Evolutionary conservation across 1,140 invertebrate species (phyloP), one percentile per base, ranked within the genome.

Genomic region (Lepidurus packardi): DNA sequence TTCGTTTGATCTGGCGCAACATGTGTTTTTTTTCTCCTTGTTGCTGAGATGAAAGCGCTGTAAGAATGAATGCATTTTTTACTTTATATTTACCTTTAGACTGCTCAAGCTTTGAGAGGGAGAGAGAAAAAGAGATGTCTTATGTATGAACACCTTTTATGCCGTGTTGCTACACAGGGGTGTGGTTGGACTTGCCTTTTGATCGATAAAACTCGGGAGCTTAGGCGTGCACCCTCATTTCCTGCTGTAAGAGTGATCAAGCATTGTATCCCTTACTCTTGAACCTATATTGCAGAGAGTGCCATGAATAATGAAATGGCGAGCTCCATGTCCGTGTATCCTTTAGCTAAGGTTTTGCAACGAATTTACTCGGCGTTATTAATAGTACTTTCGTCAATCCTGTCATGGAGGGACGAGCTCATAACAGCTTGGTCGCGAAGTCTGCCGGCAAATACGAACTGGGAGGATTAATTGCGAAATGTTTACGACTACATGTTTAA

Each of bases 151-250:
- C 5, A 21, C 53, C 21, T 65, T 65, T 65, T 65, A 65, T 21
- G 13, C 21, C 0, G 53, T 65, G 53, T 65, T 65, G 53, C 53
- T 65, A 65, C 53, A 65, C n/a, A 65, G 21, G 53, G 53, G 53
- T 65, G 53, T 65, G 53, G 53, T 65, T 65, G 53, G 34, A 34
- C 9, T 65, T 65, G 53, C 53, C 53, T 9, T 65, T 65, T 65
- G 53, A 65, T 65, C 53, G 53, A 65, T 65, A 65, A 65, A 65
- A 65, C 53, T 65, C 53, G 53, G 53, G 13, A 16, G 53, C 53
- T n/a, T n/a, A 65, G 53, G 53, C 53, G 53, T 65, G 53, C 21
- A 65, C 53, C 53, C 53, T 65, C 53, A 65, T 65, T 65, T 65
- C 53, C 53, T 65, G 53, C 53, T n/a, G 16, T 65, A 34, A 34